Conservation (phyloP, 2,888 invertebrate genomes). For the Philereme vetulata region DNA sequence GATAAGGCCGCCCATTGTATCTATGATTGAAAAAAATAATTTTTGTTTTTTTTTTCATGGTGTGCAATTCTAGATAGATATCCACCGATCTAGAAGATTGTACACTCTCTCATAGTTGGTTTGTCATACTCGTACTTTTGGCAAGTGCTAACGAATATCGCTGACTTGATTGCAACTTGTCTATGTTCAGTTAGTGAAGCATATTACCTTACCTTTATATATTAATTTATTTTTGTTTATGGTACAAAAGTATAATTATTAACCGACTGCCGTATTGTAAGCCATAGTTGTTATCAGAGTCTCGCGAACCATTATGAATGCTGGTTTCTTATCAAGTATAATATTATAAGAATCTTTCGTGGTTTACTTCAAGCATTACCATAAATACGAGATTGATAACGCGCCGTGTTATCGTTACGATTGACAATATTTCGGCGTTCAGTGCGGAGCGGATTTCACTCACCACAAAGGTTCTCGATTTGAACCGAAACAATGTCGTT, state of each 20-base stretch:
- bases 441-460: too few species aligned
- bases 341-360: neutral
- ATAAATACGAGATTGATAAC: neutral
- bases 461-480: too few species aligned
- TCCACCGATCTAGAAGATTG: too few species aligned
- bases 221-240: slow-evolving; percentile 35
- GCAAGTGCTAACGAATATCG: neutral
- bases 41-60: too few species aligned
- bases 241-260: slow-evolving; percentile 40
- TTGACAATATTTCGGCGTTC: too few species aligned
- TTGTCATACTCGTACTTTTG: too few species aligned
- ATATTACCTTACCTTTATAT: slow-evolving; percentile 29
- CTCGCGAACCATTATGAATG: slow-evolving; percentile 7
- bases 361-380: neutral
- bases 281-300: slow-evolving; percentile 9
- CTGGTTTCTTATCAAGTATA: neutral
- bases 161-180: neutral
- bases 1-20: too few species aligned
- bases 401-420: too few species aligned
- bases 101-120: too few species aligned
- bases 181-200: slow-evolving; percentile 28
- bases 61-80: too few species aligned
- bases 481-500: too few species aligned
- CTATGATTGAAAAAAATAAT: too few species aligned
- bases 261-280: slow-evolving; percentile 24